A percentile compares a stretch with the other conserved stretches of the same genome.
Conservation (phyloP, 2,888 invertebrate species). For the Odontomyia ornata region DNA sequence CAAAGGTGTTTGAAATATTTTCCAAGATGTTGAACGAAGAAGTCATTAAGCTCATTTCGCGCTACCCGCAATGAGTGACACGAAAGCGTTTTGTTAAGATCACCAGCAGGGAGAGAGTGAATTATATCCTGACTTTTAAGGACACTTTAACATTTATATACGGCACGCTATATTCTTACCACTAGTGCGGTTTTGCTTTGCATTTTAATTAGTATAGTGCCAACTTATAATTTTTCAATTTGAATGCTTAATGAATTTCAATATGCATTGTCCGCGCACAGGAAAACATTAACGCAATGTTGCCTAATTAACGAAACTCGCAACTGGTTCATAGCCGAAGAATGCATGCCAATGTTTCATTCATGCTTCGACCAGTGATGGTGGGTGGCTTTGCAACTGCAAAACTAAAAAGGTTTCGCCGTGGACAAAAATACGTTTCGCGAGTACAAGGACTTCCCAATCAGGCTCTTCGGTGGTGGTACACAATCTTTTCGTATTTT, state of each 20-base stretch:
- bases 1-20: slow-evolving; percentile 47
- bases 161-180: background rate
- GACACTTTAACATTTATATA: background rate
- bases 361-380: slow-evolving; percentile 7
- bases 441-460: slow-evolving; percentile 25
- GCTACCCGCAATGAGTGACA: background rate
- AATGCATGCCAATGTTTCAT: background rate
- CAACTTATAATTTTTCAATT: slow-evolving; percentile 47
- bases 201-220: background rate
- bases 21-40: slow-evolving; percentile 18
- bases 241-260: slow-evolving; percentile 47
- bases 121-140: background rate
- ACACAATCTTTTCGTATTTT: slow-evolving; percentile 24
- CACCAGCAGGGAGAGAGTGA: background rate
- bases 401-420: slow-evolving; percentile 2
- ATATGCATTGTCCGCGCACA: background rate
- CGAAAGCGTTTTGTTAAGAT: background rate
- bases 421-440: background rate
- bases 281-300: slow-evolving; percentile 2
- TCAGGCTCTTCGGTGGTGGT: slow-evolving; percentile 21
- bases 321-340: background rate
- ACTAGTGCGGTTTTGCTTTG: background rate
- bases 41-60: background rate
- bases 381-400: slow-evolving; percentile 20
- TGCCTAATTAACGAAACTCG: slow-evolving; percentile 25